Evolutionary conservation across 2,888 invertebrate genomes (phyloP).

Genomic region (Caenorhabditis sp.): DNA sequence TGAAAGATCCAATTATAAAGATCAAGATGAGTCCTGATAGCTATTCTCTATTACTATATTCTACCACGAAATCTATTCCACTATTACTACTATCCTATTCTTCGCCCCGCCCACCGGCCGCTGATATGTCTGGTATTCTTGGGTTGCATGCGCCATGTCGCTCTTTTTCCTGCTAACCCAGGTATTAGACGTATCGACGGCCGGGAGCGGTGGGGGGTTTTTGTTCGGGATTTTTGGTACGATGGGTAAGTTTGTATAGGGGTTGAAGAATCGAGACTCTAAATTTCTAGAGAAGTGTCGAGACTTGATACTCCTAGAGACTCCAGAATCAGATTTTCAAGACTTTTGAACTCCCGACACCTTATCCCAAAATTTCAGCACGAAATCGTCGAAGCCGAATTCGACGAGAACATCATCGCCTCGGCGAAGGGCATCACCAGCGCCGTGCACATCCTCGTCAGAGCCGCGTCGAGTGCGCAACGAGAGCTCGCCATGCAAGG

Average conservation of each 20-base stretch:
- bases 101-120: constrained; percentile 63
- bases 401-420: constrained; percentile 98
- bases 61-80: not conserved
- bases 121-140: constrained; percentile 99
- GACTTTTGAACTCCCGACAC: no score
- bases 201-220: constrained; percentile 50
- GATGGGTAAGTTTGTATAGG: constrained; percentile 1
- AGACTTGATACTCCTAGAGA: no score
- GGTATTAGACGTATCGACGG: constrained; percentile 96
- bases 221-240: not conserved
- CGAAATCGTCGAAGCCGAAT: constrained; percentile 93
- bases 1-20: no score
- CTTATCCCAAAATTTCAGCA: constrained; percentile 27
- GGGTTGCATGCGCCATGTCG: no score
- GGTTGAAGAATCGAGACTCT: no score
- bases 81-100: constrained; percentile 18
- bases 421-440: constrained; percentile 98
- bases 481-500: constrained; percentile 92
- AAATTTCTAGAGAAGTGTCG: no score
- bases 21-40: no score
- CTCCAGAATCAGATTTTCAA: no score
- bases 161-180: constrained; percentile 95
- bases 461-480: constrained; percentile 97
- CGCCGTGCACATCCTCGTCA: constrained; percentile 96
- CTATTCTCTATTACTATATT: not conserved